These are phyloP conservation scores for Pseudorectes ferrugineus DNA, from an alignment of 2,113 vertebrate species.

Conservation along the genomic window DNA sequence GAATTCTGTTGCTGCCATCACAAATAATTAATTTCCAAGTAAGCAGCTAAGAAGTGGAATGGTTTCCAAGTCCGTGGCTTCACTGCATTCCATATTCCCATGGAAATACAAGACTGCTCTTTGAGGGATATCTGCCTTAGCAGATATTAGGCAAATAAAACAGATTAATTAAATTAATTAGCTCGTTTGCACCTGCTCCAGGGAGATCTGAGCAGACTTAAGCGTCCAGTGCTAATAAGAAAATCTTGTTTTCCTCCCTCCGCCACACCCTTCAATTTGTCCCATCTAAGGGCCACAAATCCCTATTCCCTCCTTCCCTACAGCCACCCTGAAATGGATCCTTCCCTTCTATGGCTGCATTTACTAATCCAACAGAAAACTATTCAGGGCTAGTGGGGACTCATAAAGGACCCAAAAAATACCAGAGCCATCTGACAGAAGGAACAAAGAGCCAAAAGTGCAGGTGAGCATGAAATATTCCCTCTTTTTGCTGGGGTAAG, in stretches of 20 bases:
- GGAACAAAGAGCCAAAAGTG: not conserved
- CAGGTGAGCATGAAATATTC: not conserved
- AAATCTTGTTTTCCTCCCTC: not conserved
- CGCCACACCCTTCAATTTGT: not conserved
- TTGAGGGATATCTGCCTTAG: not conserved
- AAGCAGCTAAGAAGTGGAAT: not conserved
- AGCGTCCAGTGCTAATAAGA: not conserved
- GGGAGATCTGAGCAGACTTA: not conserved
- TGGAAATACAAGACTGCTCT: not conserved
- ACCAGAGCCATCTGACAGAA: not conserved
- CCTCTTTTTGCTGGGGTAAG: not conserved
- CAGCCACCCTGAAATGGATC: not conserved
- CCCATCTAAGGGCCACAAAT: not conserved
- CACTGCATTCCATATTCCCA: not conserved
- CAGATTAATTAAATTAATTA: not conserved
- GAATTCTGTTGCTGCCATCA: not conserved
- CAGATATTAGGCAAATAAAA: not conserved
- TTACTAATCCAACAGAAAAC: not conserved
- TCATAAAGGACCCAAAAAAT: not conserved
- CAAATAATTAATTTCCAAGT: not conserved
- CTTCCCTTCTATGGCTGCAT: not conserved
- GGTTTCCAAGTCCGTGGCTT: not conserved
- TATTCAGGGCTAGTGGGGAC: not conserved
- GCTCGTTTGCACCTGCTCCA: not conserved
- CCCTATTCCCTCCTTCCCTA: not conserved